phyloP scores from a whole-genome alignment of 1,140 invertebrate genomes.

The Melitaea cinxia region DNA sequence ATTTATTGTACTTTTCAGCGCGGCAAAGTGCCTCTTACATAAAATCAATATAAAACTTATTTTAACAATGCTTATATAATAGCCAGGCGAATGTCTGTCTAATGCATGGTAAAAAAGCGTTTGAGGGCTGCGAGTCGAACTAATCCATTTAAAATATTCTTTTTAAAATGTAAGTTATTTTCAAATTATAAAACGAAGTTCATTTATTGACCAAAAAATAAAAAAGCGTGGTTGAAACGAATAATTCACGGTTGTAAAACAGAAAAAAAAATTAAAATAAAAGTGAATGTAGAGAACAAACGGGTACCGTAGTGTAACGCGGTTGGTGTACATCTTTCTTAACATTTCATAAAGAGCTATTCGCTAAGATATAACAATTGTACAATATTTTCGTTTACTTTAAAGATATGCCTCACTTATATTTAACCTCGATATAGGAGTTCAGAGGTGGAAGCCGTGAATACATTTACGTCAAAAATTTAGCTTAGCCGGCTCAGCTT shows the following conservation, averaged over 20 bases:
- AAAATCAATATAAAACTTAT: conserved; percentile 75
- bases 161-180: background rate
- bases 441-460: conserved; percentile 19
- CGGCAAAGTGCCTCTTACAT: conserved; percentile 64
- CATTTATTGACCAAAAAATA: background rate
- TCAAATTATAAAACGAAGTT: background rate
- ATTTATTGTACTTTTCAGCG: conserved; percentile 74
- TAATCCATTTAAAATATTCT: background rate
- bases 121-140: conserved; percentile 26
- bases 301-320: background rate
- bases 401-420: conserved; percentile 45
- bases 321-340: conserved; percentile 38
- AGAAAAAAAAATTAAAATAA: background rate
- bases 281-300: background rate
- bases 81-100: conserved; percentile 56
- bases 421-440: conserved; percentile 37
- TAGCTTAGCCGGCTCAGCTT: conserved; percentile 22
- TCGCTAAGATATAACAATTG: conserved; percentile 44
- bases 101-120: conserved; percentile 44
- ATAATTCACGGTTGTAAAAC: conserved; percentile 1
- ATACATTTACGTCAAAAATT: conserved; percentile 12
- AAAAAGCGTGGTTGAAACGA: background rate
- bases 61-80: conserved; percentile 57
- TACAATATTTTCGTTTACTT: conserved; percentile 41
- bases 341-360: conserved; percentile 30